Conservation (phyloP, 2,113 vertebrate genomes). For the Apodemus sylvaticus region DNA sequence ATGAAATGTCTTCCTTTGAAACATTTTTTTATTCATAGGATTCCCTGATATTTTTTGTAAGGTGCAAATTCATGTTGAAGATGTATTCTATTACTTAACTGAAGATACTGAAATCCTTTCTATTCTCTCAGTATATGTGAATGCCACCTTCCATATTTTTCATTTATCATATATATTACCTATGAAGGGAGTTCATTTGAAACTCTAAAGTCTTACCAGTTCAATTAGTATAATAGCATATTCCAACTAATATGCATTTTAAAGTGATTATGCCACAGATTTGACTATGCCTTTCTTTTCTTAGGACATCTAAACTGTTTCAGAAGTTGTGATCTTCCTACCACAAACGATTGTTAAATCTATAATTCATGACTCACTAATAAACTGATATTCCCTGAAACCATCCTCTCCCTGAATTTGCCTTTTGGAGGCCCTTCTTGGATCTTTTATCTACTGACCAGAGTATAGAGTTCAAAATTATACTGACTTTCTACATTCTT, state of each 20-base stretch:
- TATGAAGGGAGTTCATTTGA: conserved; percentile 9
- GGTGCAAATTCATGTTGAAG: conserved; percentile 63
- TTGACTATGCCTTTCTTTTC: conserved; percentile 50
- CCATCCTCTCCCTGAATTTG: conserved; percentile 66
- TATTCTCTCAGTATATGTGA: conserved; percentile 41
- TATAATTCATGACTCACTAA: conserved; percentile 52
- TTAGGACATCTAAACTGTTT: conserved; percentile 45
- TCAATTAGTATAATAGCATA: neutral
- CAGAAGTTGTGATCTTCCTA: conserved; percentile 3
- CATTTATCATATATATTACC: conserved; percentile 34
- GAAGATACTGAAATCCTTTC: conserved; percentile 47
- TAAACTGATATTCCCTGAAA: conserved; percentile 67
- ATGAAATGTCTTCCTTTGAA: conserved; percentile 55
- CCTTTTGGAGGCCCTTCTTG: conserved; percentile 45
- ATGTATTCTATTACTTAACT: conserved; percentile 21
- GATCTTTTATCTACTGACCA: conserved; percentile 2
- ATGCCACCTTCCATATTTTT: conserved; percentile 29
- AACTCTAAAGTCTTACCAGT: conserved; percentile 29
- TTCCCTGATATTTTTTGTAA: conserved; percentile 64
- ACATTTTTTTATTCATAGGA: conserved; percentile 39
- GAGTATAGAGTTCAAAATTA: conserved; percentile 46
- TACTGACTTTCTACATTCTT: conserved; percentile 37
- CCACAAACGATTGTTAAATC: conserved; percentile 25
- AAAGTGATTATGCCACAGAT: neutral
- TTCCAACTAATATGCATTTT: conserved; percentile 32